Evolutionary conservation across 53 echinoderm and acorn worm species (phyloP).

Genomic region (Apostichopus leukothele): DNA sequence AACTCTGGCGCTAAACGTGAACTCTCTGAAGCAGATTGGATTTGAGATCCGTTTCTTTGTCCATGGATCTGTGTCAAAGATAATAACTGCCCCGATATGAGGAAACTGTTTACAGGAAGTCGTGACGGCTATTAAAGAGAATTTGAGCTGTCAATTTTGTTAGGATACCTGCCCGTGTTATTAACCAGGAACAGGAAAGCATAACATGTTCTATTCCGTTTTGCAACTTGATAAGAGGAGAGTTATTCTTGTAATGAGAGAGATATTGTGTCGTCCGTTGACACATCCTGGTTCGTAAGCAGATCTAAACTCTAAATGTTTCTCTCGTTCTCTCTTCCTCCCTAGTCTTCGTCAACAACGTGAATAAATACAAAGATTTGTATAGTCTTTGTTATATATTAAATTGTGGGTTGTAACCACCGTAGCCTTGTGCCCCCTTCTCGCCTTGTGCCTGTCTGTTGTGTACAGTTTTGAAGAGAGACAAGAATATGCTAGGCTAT

Average conservation of each 20-base stretch:
- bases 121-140: neutral
- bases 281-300: neutral
- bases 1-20: too few species aligned
- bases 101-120: conserved; percentile 3
- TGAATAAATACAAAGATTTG: too few species aligned
- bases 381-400: too few species aligned
- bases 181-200: neutral
- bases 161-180: neutral
- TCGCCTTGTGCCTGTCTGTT: too few species aligned
- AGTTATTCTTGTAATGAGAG: conserved; percentile 3
- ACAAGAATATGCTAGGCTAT: too few species aligned
- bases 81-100: neutral
- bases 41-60: neutral
- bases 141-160: neutral
- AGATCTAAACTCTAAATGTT: too few species aligned
- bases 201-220: neutral
- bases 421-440: too few species aligned
- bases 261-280: neutral
- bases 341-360: too few species aligned
- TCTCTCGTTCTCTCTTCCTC: too few species aligned
- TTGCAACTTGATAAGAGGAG: conserved; percentile 2
- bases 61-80: neutral
- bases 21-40: too few species aligned
- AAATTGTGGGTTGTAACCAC: too few species aligned
- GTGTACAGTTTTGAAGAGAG: too few species aligned